Evolutionary conservation across 2,113 vertebrate genomes (phyloP), one percentile per base, ranked within the genome.

Genomic region (Bufo gargarizans): DNA sequence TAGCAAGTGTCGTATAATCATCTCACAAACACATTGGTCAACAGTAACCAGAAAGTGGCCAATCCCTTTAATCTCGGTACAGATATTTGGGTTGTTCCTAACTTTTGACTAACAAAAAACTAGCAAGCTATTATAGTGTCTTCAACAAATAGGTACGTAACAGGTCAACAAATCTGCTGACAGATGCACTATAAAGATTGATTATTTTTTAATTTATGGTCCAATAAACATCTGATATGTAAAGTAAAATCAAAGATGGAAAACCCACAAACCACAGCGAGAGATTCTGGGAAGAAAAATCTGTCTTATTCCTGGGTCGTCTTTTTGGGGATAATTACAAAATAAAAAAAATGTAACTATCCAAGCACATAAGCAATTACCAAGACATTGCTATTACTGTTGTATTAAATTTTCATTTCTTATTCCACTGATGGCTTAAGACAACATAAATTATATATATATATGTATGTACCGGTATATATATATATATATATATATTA

Each of bases 281-380:
- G 20, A 22, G 9, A 67, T 67, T 65, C 63, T 65, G 20, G 63
- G n/a, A 65, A 9, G 19, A 65, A 65, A 20, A 61, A 17, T 65
- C 6, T 65, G 5, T 11, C 10, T 6, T 33, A 33, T 33, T 67
- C 63, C 14, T 67, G 8, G n/a, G 63, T 67, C 33, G 33, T 33
- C 33, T 33, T 33, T 33, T 33, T 33, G 33, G 33, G n/a, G n/a
- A 67, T 67, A 67, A 67, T 67, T 67, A 67, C 22, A 67, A 67
- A 67, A 67, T 67, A 20, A 67, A 67, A 67, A n/a, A 33, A 33
- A 33, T 33, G 33, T 33, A 33, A 33, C 33, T 33, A n/a, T 67
- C 63, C 63, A 67, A 67, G 63, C 63, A 67, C 63, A 67, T n/a
- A 67, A 67, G 63, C n/a, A 67, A 67, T 67, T 67, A 67, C 63